Base-by-base conservation (phyloP, 1,140 invertebrate species). In the Bursaphelenchus mucronatus region DNA sequence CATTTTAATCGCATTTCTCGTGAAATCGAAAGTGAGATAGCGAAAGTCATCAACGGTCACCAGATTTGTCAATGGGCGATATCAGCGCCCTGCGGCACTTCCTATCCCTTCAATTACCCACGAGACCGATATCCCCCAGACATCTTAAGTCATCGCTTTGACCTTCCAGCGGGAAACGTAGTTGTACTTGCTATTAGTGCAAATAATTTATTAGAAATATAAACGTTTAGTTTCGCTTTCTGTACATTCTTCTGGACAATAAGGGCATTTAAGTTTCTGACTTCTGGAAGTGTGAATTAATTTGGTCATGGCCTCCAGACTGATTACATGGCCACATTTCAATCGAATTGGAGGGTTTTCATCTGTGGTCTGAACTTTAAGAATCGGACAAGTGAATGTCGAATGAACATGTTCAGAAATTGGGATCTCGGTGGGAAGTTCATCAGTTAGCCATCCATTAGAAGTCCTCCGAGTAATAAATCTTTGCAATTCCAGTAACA, bases 301-400 rank as follows among this genome's bases (percentile, higher is more conserved):
- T 85, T 97, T 97, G 81, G 90, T 90, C 45, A 98, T 86, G 54
- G 95, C 95, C 84, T 98, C 94, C 70, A 90, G 86, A 1, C 94
- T 96, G 69, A 98, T 97, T 49, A 97, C 94, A 85, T 99, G 94
- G 21, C 95, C 95, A 84, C 95, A 99, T 0, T 91, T 88, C 44
- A 99, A 85, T 70, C 91, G 87, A 89, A 97, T 94, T 13, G 95
- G 95, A 61, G 95, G 95, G 86, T 98, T 98, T 67, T 87, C 87
- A 73, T 97, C 92, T 10, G 91, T 92, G 53, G 90, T 92, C 83
- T 97, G 94, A 83, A 96, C 92, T 46, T 93, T 87, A 53, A 98
- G 85, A 76, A 98, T 98, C 13, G 95, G 95, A 83, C 95, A 98
- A 10, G 94, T 94, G 84, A 98, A 98, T 69, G 96, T 90, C 39